These are phyloP conservation scores for Cryptocheilus praepositus DNA, from an alignment of 2,888 invertebrate species.

Conservation along the genomic window DNA sequence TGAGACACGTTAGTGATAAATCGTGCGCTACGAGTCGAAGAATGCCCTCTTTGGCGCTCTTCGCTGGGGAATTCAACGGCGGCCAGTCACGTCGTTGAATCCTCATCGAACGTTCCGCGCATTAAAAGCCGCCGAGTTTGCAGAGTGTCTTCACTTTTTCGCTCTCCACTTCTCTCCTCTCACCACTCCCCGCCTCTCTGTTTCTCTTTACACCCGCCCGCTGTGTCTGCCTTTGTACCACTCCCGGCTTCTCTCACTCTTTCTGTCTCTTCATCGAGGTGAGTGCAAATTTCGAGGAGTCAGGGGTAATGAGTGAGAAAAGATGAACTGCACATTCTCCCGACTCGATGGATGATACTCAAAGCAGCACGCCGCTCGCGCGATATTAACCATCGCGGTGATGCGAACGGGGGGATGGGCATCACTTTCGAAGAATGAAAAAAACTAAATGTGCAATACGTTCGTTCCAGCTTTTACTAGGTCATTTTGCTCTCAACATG, in stretches of 20 bases:
- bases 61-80: slow-evolving; percentile 35
- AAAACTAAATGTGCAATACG: too few relatives aligned
- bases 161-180: not conserved
- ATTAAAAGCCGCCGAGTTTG: slow-evolving; percentile 32
- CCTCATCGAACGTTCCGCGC: slow-evolving; percentile 39
- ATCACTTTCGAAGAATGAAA: not conserved
- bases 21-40: slow-evolving; percentile 41
- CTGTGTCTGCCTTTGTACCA: not conserved
- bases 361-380: not conserved
- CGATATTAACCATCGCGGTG: slow-evolving; percentile 13
- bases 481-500: too few relatives aligned
- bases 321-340: slow-evolving; percentile 38
- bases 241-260: slow-evolving; percentile 2
- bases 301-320: slow-evolving; percentile 47
- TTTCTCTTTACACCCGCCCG: not conserved
- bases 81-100: slow-evolving; percentile 53
- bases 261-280: slow-evolving; percentile 9
- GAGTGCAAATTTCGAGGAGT: slow-evolving; percentile 46
- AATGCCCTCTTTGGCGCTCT: slow-evolving; percentile 33
- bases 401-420: not conserved
- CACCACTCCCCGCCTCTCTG: too few relatives aligned
- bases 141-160: not conserved
- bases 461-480: too few relatives aligned
- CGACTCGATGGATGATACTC: slow-evolving; percentile 4
- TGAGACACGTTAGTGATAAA: slow-evolving; percentile 43